Evolutionary conservation across 2,113 vertebrate species (phyloP), one percentile per base, ranked within the genome.

Genomic region (Elephantulus edwardii): DNA sequence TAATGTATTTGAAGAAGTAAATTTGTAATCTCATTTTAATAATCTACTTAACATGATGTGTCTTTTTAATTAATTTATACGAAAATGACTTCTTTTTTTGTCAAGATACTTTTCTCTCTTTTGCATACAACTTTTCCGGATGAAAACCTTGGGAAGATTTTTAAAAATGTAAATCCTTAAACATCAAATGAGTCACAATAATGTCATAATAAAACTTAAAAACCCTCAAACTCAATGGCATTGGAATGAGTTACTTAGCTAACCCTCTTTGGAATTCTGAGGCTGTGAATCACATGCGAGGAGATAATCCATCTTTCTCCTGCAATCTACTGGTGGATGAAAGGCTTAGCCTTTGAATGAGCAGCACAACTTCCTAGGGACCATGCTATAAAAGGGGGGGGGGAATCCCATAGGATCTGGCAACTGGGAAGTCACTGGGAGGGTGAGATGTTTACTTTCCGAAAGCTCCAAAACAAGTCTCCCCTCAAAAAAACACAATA

Each of bases 61-160:
- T 86, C 89, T 62, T 79, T 48, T 71, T 38, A 56, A 60, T 50
- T 91, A 86, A 79, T 60, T 19, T 80, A 17, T 11, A 91, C 30
- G 13, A 91, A 58, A 33, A 68, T 8, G 2, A 56, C n/a, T n/a
- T 10, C 9, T 42, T 62, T 79, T 78, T 72, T 42, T 62, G 50
- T 52, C 42, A 79, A 86, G 78, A 38, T 62, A 9, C 33, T n/a
- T 79, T 50, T 60, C n/a, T 50, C 42, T 30, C 56, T 46, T 62
- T 86, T 77, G 40, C 44, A 72, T 50, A 35, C 28, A 79, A 62
- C 35, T 2, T 24, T 44, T 90, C 22, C 46, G 56, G 33, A 33
- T 50, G 44, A 71, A 60, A 62, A 5, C 2, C 33, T 52, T 70
- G 5, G 70, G 38, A 20, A 9, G 1, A 72, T 28, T 50, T 33